Evolutionary conservation across 1,140 invertebrate genomes (phyloP), one percentile per base, ranked within the genome.

Genomic region (Psilanteris sp.): DNA sequence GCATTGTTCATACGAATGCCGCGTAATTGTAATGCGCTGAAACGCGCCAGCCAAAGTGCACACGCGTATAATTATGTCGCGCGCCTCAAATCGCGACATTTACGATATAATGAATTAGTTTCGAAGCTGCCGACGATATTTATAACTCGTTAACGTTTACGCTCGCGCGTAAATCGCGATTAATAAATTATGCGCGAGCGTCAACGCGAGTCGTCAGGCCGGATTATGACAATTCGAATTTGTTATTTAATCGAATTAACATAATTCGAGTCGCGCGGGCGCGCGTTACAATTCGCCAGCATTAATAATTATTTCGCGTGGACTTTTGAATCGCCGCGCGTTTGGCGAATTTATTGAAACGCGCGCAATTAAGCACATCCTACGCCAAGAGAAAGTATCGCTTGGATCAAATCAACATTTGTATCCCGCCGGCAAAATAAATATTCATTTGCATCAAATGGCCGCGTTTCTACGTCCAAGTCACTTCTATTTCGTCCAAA

Each of bases 31-130:
- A 66, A 66, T 54, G 61, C 46, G 20, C 27, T 31, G 27, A 54
- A 66, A 66, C n/a, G 20, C 43, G 10, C 34, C 14, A 41, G 16
- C 27, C 6, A 15, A 18, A 29, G 26, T 32, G 43, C 34, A 39
- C 8, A n/a, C 22, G 26, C 11, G 29, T 37, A 39, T 37, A 67
- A 67, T 54, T 55, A 64, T 52, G 36, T 27, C 10, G 5, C 26
- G 7, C 37, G 13, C n/a, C 39, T 67, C 24, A 22, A 41, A 54
- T 44, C 39, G 39, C 62, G 62, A 55, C 62, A 22, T 66, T 66
- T 66, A 66, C 46, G 48, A 66, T 66, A 44, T 34, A 66, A 66
- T 54, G 46, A 66, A 54, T 66, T 66, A 54, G 61, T 66, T 62
- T 50, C 8, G 41, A 52, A 26, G 5, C 16, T n/a, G n/a, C 4